phyloP scores from a whole-genome alignment of 2,113 vertebrate species.

The Clarias batrachus region DNA sequence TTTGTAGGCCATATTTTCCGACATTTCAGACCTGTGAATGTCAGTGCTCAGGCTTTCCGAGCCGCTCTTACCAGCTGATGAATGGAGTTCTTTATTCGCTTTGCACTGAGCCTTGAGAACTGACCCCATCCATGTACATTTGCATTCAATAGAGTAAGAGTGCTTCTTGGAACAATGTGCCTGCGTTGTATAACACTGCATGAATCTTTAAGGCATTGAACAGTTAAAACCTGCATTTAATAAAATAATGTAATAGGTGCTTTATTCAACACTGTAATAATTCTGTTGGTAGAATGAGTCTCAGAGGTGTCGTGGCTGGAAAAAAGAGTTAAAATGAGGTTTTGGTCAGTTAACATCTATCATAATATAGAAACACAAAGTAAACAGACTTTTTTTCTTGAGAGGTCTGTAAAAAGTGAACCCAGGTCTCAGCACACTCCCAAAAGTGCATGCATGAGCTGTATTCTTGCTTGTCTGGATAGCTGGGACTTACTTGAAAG shows the following conservation, averaged over 20 bases:
- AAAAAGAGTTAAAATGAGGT: background rate
- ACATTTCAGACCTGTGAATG: constrained; percentile 39
- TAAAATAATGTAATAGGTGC: background rate
- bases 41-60: constrained; percentile 34
- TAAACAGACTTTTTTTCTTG: too few species aligned
- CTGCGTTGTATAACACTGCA: constrained; percentile 36
- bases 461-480: background rate
- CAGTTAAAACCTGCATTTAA: constrained; percentile 23
- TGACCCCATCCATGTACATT: constrained; percentile 51
- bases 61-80: constrained; percentile 46
- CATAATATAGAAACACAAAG: too few species aligned
- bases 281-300: background rate
- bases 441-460: too few species aligned
- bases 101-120: constrained; percentile 1
- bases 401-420: too few species aligned
- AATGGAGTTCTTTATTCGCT: constrained; percentile 56
- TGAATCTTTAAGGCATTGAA: constrained; percentile 33
- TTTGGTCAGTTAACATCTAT: background rate
- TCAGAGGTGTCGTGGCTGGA: background rate
- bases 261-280: background rate
- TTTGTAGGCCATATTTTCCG: constrained; percentile 5
- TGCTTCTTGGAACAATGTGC: constrained; percentile 29
- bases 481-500: background rate
- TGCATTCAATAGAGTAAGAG: constrained; percentile 45
- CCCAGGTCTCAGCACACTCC: too few species aligned